These are phyloP conservation scores for Sphaerophoria taeniata DNA, from an alignment of 2,888 invertebrate species.

Conservation along the genomic window DNA sequence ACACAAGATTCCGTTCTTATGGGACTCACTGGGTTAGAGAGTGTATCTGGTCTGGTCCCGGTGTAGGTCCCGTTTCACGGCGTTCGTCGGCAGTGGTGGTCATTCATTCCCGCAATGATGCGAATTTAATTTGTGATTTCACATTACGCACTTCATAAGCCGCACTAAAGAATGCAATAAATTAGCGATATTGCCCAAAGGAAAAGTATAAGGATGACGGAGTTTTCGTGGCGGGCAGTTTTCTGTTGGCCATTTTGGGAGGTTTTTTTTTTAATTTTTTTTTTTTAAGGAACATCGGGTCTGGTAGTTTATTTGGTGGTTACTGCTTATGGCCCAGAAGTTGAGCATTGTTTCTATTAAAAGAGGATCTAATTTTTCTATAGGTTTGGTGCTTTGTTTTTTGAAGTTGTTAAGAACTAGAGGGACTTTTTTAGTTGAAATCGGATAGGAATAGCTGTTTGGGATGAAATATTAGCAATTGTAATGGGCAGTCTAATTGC, in stretches of 20 bases:
- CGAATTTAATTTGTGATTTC: constrained; percentile 74
- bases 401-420: background rate
- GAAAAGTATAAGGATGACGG: background rate
- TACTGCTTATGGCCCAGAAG: constrained; percentile 1
- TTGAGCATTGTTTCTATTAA: constrained; percentile 47
- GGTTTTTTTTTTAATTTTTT: constrained; percentile 9
- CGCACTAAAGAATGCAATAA: constrained; percentile 72
- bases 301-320: background rate
- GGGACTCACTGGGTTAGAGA: background rate
- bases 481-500: constrained; percentile 58
- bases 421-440: constrained; percentile 14
- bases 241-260: constrained; percentile 37
- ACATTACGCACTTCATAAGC: constrained; percentile 74
- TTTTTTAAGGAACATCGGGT: background rate
- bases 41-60: no score
- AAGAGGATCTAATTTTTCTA: constrained; percentile 54
- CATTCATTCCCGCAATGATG: constrained; percentile 69
- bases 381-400: background rate
- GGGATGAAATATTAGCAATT: constrained; percentile 60
- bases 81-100: constrained; percentile 45
- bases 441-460: constrained; percentile 55
- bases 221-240: constrained; percentile 41
- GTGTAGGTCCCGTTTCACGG: constrained; percentile 28
- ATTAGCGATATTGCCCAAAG: constrained; percentile 68
- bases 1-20: constrained; percentile 55